Evolutionary conservation across 2,888 invertebrate genomes (phyloP), one percentile per base, ranked within the genome.

Genomic region (Acronicta psi): DNA sequence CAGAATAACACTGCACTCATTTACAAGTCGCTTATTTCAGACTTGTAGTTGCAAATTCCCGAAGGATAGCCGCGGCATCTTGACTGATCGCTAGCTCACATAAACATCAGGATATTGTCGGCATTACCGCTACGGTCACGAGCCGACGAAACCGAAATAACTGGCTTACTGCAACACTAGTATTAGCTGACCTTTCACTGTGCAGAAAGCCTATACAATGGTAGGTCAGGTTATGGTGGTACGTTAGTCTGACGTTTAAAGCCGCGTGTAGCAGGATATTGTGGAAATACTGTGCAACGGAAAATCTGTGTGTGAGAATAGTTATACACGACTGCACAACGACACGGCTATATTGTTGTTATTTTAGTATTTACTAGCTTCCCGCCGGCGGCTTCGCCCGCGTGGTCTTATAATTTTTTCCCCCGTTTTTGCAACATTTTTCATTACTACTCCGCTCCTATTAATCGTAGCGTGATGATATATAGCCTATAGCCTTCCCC

Each of bases 31-130:
- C 45, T 43, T 37, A 34, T 42, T 51, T 36, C 42, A 45, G 61
- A 59, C 31, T 54, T 55, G 10, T 42, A 42, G 29, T 55, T 10
- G 13, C 29, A 9, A 51, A 40, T 41, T 14, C 46, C 63, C 65
- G 20, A 50, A 58, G 58, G 14, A 25, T 50, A 50, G 49, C 59
- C 54, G 54, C 44, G 56, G 42, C 47, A 67, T 29, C 51, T 59
- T 77, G 79, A 79, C 63, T 73, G 74, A 80, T 81, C 59, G 60
- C 50, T 55, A 47, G 65, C 49, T 59, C 46, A 61, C 40, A 63
- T 68, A 71, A 58, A 71, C 59, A 54, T 38, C 52, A 58, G 73
- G 68, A 73, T 72, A 77, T 69, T 49, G 44, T 50, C 41, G 23
- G 20, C 70, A 65, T 70, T 63, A 70, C 69, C 72, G 73, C 43